phyloP scores from a whole-genome alignment of 1,140 invertebrate genomes.

The Drosophila watanabei region DNA sequence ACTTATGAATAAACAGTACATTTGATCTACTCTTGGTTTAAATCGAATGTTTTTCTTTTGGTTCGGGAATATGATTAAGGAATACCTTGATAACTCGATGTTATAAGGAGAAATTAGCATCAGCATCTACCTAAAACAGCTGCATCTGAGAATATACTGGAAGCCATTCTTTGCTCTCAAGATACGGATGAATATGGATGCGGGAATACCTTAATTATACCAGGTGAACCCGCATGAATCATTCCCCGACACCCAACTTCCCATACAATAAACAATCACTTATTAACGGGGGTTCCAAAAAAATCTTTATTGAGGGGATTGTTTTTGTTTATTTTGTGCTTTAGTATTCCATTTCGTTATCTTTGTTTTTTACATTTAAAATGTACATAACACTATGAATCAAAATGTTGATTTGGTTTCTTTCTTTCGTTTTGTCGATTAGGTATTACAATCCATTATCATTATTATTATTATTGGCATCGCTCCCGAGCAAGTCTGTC shows the following conservation, averaged over 20 bases:
- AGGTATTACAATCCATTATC: constrained; percentile 28
- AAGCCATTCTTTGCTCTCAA: neutral
- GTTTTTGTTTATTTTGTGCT: constrained; percentile 58
- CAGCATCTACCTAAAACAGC: neutral
- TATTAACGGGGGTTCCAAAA: constrained; percentile 69
- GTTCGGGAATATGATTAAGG: neutral
- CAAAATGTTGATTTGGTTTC: constrained; percentile 51
- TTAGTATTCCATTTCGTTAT: constrained; percentile 42
- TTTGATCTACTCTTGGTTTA: constrained; percentile 53
- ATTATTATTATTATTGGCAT: constrained; percentile 24
- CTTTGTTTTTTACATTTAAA: constrained; percentile 72
- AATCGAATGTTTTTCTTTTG: constrained; percentile 23
- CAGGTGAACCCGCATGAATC: neutral
- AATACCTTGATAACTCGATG: neutral
- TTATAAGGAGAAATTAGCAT: neutral
- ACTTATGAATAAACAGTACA: constrained; percentile 52
- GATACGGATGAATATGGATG: neutral
- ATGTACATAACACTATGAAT: constrained; percentile 63
- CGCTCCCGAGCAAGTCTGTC: constrained; percentile 28
- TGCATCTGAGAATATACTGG: neutral
- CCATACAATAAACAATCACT: neutral
- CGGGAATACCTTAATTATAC: neutral
- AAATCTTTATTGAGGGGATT: constrained; percentile 73
- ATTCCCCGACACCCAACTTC: neutral
- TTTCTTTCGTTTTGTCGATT: constrained; percentile 28